Conservation (phyloP, 2,113 vertebrate genomes). For the Toxotes chatareus region DNA sequence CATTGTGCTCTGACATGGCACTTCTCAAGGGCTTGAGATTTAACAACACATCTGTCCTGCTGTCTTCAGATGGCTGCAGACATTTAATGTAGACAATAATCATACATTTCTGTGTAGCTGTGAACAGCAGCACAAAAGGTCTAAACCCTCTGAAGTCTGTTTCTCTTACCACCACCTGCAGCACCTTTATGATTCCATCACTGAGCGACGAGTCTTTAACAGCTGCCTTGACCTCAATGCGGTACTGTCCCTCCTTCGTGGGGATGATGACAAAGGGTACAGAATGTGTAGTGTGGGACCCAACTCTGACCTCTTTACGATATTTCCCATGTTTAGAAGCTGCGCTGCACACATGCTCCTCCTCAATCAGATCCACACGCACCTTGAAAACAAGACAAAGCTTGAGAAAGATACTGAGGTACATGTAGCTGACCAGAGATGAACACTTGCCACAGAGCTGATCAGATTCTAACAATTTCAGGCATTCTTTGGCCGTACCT, state of each 20-base stretch:
- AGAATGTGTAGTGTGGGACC: conserved; percentile 50
- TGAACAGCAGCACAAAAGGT: too few species aligned
- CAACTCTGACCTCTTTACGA: conserved; percentile 70
- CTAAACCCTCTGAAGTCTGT: background rate
- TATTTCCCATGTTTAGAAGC: conserved; percentile 78
- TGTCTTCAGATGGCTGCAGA: background rate
- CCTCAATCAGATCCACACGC: conserved; percentile 84
- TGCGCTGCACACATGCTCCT: conserved; percentile 86
- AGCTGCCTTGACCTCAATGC: conserved; percentile 87
- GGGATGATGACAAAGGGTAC: conserved; percentile 90
- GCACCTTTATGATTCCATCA: conserved; percentile 87
- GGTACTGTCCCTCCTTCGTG: conserved; percentile 76
- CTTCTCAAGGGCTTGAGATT: background rate
- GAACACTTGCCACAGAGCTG: too few species aligned
- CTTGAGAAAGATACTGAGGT: background rate
- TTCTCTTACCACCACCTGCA: conserved; percentile 90
- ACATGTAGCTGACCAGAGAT: too few species aligned
- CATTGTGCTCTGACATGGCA: background rate
- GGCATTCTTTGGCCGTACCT: background rate
- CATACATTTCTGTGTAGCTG: too few species aligned
- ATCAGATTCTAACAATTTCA: background rate
- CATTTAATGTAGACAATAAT: background rate
- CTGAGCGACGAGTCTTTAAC: conserved; percentile 61
- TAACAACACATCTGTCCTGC: background rate
- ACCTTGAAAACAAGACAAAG: conserved; percentile 79